Percentiles rank a stretch among this genome's conserved stretches.
Evolutionary conservation across 1,140 invertebrate species (phyloP).

Genomic region (Pogonus chalceus): DNA sequence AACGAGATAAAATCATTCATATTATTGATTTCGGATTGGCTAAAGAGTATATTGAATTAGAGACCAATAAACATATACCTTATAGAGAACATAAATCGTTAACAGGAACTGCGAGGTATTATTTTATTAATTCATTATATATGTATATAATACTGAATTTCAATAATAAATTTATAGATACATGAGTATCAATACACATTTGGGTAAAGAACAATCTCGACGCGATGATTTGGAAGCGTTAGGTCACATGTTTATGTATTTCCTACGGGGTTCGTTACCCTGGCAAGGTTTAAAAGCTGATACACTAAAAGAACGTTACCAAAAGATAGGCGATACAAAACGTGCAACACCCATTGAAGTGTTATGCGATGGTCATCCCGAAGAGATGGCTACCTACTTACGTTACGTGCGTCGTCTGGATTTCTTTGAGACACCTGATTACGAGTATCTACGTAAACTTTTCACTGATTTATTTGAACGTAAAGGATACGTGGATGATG

Average conservation of each 20-base stretch:
- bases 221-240: constrained; percentile 98
- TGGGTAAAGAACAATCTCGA: constrained; percentile 99
- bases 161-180: constrained; percentile 41
- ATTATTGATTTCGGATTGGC: constrained; percentile 98
- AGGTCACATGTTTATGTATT: constrained; percentile 99
- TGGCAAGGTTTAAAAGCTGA: constrained; percentile 99
- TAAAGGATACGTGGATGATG: constrained; percentile 86
- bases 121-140: not conserved
- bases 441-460: constrained; percentile 92
- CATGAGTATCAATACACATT: constrained; percentile 99
- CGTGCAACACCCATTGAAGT: constrained; percentile 94
- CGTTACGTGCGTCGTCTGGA: constrained; percentile 94
- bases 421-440: constrained; percentile 99
- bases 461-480: constrained; percentile 92
- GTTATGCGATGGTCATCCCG: constrained; percentile 95
- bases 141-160: not conserved
- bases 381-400: constrained; percentile 94
- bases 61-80: constrained; percentile 99
- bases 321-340: constrained; percentile 99
- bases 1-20: constrained; percentile 98
- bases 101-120: constrained; percentile 88
- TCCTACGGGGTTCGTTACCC: constrained; percentile 93
- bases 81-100: constrained; percentile 99
- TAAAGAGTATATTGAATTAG: constrained; percentile 99
- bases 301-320: constrained; percentile 98